Evolutionary conservation across 2,797 vertebrate genomes (phyloP).

Genomic region (Platyrinchus mystaceus): DNA sequence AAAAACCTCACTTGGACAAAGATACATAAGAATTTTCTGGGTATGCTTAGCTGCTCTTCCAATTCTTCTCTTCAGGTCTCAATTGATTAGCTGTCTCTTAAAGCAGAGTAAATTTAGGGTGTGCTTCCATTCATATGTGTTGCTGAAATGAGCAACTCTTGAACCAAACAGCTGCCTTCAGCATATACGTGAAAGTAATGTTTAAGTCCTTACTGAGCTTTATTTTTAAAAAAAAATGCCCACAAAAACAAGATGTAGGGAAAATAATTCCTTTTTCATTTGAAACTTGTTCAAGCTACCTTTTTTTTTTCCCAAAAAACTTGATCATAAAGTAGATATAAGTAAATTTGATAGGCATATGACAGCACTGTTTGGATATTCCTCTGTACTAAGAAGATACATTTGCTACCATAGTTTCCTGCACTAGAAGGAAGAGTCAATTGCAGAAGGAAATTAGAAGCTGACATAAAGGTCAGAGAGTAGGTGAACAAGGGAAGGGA

Average conservation of each 20-base stretch:
- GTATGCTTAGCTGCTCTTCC: not conserved
- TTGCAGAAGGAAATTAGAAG: constrained; percentile 46
- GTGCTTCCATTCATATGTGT: not conserved
- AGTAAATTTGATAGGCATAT: not conserved
- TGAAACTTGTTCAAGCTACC: not conserved
- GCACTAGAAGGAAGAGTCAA: not conserved
- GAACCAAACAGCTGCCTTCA: not conserved
- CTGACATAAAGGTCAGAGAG: constrained; percentile 4
- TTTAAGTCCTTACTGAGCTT: not conserved
- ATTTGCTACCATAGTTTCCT: not conserved
- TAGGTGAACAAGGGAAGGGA: not conserved
- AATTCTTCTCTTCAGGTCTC: not conserved
- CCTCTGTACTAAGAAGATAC: not conserved
- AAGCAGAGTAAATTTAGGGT: not conserved
- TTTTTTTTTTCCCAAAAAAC: fast-evolving
- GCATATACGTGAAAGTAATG: not conserved
- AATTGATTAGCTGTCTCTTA: not conserved
- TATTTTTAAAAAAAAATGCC: not conserved
- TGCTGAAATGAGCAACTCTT: not conserved
- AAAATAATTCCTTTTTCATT: not conserved
- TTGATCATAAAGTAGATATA: not conserved
- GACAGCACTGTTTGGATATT: not conserved
- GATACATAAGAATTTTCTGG: not conserved
- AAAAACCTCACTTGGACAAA: not conserved
- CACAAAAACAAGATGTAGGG: not conserved